A percentile compares a stretch with the other conserved stretches of the same genome.
Conservation (phyloP, 2,797 vertebrate species). For the Mallotus villosus region DNA sequence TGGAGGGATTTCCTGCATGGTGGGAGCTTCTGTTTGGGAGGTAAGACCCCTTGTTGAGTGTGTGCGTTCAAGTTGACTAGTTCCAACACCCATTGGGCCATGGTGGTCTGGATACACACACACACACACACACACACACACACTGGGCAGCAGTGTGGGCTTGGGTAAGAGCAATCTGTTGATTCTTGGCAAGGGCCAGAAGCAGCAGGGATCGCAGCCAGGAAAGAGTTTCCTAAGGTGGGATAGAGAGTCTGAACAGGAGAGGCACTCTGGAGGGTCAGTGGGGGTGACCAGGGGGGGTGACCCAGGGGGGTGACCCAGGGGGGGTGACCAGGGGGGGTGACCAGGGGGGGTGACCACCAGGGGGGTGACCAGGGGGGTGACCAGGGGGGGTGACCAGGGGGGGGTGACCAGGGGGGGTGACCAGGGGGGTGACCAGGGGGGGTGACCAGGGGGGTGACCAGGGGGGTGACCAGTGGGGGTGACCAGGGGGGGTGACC, state of each 20-base stretch:
- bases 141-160: slow-evolving; percentile 54
- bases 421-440: no score
- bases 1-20: slow-evolving; percentile 25
- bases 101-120: slow-evolving; percentile 17
- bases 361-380: background rate
- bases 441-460: no score
- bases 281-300: no score
- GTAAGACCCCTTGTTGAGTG: slow-evolving; percentile 37
- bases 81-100: slow-evolving; percentile 33
- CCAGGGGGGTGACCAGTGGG: no score
- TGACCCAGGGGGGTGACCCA: background rate
- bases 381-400: no score
- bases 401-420: no score
- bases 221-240: slow-evolving; percentile 71
- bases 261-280: slow-evolving; percentile 24
- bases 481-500: no score
- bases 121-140: slow-evolving; percentile 39
- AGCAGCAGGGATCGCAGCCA: slow-evolving; percentile 58
- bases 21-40: slow-evolving; percentile 38
- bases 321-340: slow-evolving; percentile 1
- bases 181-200: slow-evolving; percentile 67
- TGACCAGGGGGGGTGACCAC: background rate
- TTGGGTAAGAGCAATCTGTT: slow-evolving; percentile 54
- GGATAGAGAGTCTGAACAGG: slow-evolving; percentile 48
- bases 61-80: slow-evolving; percentile 39